Evolutionary conservation across 1,140 invertebrate species (phyloP).

Genomic region (Sarcophaga peregrina): DNA sequence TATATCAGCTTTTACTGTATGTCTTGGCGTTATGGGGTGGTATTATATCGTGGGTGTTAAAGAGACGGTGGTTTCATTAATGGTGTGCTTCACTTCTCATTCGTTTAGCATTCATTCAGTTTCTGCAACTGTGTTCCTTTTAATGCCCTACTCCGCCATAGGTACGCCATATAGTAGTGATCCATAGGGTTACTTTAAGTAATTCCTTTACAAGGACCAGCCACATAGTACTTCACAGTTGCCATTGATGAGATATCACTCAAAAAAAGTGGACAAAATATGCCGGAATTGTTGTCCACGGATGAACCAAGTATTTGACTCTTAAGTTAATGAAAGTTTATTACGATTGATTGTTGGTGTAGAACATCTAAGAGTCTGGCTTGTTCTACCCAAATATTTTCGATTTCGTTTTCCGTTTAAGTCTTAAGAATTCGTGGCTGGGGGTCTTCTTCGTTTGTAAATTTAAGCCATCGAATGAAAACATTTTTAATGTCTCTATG

Average conservation of each 20-base stretch:
- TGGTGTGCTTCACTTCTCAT: not conserved
- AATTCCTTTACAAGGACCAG: too few relatives aligned
- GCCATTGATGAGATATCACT: too few relatives aligned
- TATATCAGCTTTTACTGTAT: not conserved
- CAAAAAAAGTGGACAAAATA: too few relatives aligned
- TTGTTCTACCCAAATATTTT: not conserved
- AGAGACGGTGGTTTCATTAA: not conserved
- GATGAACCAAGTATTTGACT: too few relatives aligned
- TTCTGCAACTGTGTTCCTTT: not conserved
- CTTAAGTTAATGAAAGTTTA: too few relatives aligned
- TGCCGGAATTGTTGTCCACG: too few relatives aligned
- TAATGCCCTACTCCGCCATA: too few relatives aligned
- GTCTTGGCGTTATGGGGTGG: not conserved
- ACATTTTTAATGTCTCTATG: conserved; percentile 6
- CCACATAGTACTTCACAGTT: too few relatives aligned
- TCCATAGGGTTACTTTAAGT: too few relatives aligned
- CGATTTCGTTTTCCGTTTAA: not conserved
- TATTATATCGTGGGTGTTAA: not conserved
- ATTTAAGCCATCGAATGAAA: not conserved
- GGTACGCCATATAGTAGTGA: too few relatives aligned
- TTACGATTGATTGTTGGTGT: too few relatives aligned
- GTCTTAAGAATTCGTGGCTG: not conserved
- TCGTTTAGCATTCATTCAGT: not conserved
- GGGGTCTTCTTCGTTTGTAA: not conserved
- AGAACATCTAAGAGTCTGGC: too few relatives aligned